Evolutionary conservation across 2,113 vertebrate genomes (phyloP).

Genomic region (Sialia sialis): DNA sequence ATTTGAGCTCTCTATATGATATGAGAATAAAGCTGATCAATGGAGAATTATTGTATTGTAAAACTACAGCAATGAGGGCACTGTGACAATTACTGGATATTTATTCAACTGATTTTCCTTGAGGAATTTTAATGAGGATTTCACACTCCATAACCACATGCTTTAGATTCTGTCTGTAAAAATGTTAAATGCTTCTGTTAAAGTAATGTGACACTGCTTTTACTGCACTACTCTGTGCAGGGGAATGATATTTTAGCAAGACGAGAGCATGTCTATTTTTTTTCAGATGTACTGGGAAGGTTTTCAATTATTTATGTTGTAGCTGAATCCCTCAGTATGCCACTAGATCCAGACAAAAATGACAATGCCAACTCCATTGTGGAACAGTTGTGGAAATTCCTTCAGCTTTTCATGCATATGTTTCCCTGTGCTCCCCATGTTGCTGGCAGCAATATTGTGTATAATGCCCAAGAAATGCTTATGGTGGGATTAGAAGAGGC

Average conservation of each 20-base stretch:
- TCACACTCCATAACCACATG: slow-evolving; percentile 66
- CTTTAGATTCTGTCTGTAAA: slow-evolving; percentile 58
- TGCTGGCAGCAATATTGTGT: background rate
- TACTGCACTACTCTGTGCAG: background rate
- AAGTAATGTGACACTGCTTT: slow-evolving; percentile 48
- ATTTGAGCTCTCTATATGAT: background rate
- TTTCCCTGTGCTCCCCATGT: background rate
- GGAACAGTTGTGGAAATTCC: background rate
- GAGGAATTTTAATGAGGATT: slow-evolving; percentile 68
- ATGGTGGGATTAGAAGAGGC: background rate
- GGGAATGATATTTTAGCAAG: slow-evolving; percentile 41
- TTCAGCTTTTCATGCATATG: background rate
- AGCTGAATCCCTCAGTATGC: slow-evolving; percentile 5
- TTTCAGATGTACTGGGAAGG: slow-evolving; percentile 19
- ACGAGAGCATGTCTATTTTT: slow-evolving; percentile 14
- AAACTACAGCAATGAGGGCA: background rate
- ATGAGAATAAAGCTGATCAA: slow-evolving; percentile 28
- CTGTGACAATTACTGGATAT: slow-evolving; percentile 26
- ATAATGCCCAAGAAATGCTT: background rate
- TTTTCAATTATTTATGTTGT: slow-evolving; percentile 56
- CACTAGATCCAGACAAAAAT: background rate
- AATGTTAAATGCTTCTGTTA: slow-evolving; percentile 65
- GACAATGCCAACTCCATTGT: background rate
- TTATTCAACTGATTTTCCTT: slow-evolving; percentile 44
- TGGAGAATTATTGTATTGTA: background rate